Conservation (phyloP, 2,797 vertebrate genomes). For the Lutjanus campechanus region DNA sequence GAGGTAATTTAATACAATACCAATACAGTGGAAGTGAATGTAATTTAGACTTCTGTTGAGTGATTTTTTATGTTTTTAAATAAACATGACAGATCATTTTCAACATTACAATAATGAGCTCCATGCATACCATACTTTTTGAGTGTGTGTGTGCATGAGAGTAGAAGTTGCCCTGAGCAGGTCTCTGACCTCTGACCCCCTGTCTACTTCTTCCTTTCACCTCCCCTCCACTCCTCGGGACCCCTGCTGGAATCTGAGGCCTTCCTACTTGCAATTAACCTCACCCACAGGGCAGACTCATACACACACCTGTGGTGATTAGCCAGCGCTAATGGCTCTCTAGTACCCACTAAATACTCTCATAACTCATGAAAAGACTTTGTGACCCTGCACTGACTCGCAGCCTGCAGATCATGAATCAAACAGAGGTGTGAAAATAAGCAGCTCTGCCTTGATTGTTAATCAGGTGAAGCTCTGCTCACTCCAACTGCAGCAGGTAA, state of each 20-base stretch:
- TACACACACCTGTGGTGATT: slow-evolving; percentile 72
- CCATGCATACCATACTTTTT: background rate
- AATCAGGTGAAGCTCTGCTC: slow-evolving; percentile 56
- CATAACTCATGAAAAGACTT: slow-evolving; percentile 76
- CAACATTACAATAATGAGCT: background rate
- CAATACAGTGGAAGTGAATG: no score
- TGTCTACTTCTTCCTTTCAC: slow-evolving; percentile 37
- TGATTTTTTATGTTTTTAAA: background rate
- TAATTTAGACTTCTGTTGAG: no score
- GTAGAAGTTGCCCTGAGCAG: slow-evolving; percentile 57
- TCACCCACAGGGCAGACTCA: slow-evolving; percentile 60
- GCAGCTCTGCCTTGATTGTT: slow-evolving; percentile 64
- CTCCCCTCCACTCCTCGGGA: slow-evolving; percentile 19
- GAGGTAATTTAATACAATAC: no score
- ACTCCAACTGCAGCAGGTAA: slow-evolving; percentile 18
- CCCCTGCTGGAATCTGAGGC: slow-evolving; percentile 52
- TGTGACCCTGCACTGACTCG: slow-evolving; percentile 67
- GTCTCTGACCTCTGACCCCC: slow-evolving; percentile 57
- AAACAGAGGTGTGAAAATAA: slow-evolving; percentile 67
- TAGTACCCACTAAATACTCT: slow-evolving; percentile 74
- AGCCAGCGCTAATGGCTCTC: slow-evolving; percentile 69
- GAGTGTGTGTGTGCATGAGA: background rate
- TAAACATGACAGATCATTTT: background rate
- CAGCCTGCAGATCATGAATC: slow-evolving; percentile 67
- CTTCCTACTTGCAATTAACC: slow-evolving; percentile 71